phyloP scores from a whole-genome alignment of 2,888 invertebrate genomes.

The Latrodectus elegans region DNA sequence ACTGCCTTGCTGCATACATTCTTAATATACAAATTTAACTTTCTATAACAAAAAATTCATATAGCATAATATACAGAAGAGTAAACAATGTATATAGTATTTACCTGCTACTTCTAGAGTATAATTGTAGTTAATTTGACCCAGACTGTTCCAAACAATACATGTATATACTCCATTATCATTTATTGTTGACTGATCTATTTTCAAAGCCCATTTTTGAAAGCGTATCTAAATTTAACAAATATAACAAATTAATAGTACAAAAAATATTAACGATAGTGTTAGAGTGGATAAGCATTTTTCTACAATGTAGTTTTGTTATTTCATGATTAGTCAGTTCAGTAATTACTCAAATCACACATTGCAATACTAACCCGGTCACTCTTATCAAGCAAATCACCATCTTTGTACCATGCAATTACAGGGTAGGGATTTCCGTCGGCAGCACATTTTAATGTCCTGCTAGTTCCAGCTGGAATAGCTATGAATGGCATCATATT shows the following conservation, averaged over 20 bases:
- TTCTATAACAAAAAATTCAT: too few species aligned
- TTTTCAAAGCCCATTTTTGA: slow-evolving; percentile 29
- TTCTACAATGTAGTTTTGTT: neutral
- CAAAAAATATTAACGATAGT: neutral
- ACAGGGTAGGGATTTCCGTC: slow-evolving; percentile 46
- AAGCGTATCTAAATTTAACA: slow-evolving; percentile 35
- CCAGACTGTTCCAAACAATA: slow-evolving; percentile 31
- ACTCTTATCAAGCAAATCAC: slow-evolving; percentile 12
- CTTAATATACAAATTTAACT: too few species aligned
- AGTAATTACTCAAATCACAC: neutral
- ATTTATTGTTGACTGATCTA: slow-evolving; percentile 39
- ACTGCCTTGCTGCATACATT: too few species aligned
- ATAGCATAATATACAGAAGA: too few species aligned
- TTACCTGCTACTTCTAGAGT: slow-evolving; percentile 54
- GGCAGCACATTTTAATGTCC: slow-evolving; percentile 30
- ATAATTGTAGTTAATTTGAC: slow-evolving; percentile 32
- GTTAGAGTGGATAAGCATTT: neutral
- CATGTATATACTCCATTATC: slow-evolving; percentile 54
- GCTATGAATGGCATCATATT: slow-evolving; percentile 30
- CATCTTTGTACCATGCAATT: slow-evolving; percentile 44
- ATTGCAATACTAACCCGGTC: slow-evolving; percentile 21
- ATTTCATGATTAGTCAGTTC: too few species aligned
- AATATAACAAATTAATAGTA: slow-evolving; percentile 5
- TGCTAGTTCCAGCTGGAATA: slow-evolving; percentile 34
- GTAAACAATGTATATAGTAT: neutral